Conservation (phyloP, 2,797 vertebrate genomes). For the Streptopelia turtur region DNA sequence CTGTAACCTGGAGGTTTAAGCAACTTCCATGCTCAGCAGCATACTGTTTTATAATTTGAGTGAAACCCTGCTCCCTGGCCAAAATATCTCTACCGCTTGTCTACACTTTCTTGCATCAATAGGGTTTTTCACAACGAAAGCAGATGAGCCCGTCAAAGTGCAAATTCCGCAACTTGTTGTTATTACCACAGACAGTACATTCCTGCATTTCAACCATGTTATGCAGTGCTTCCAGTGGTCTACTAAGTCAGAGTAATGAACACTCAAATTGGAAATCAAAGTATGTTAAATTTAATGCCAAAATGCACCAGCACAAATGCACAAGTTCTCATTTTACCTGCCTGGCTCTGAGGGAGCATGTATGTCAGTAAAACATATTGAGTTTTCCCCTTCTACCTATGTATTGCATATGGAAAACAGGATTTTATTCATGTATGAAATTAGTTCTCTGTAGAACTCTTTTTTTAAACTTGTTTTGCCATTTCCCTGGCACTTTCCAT, state of each 20-base stretch:
- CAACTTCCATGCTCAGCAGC: neutral
- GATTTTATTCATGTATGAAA: neutral
- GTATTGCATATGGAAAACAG: neutral
- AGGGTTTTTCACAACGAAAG: neutral
- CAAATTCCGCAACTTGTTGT: neutral
- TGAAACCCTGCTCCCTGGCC: neutral
- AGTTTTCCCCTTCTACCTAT: neutral
- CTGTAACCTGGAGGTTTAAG: neutral
- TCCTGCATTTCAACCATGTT: neutral
- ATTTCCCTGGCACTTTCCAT: neutral
- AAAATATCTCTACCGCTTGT: neutral
- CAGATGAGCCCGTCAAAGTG: neutral
- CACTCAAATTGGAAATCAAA: neutral
- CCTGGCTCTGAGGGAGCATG: neutral
- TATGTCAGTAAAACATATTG: neutral
- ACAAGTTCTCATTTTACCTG: neutral
- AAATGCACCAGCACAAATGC: neutral
- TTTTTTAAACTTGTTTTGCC: neutral
- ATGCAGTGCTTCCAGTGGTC: neutral
- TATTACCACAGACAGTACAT: neutral
- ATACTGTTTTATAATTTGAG: neutral
- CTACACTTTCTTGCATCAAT: neutral
- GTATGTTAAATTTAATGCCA: neutral
- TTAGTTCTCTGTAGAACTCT: neutral
- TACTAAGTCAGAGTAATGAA: neutral